phyloP scores from a whole-genome alignment of 2,888 invertebrate genomes.

The Aricia artaxerxes region DNA sequence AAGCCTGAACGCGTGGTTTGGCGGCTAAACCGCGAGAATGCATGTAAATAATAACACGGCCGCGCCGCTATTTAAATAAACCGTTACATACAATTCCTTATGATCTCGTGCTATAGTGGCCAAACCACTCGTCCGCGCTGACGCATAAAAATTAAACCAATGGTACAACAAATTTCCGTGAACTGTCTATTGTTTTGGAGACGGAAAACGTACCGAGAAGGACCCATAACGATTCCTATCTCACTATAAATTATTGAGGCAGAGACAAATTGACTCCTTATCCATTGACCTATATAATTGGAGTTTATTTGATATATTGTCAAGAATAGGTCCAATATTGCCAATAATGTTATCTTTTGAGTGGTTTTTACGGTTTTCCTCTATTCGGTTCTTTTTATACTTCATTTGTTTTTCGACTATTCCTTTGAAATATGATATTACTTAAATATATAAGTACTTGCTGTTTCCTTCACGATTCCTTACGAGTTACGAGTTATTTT shows the following conservation, averaged over 20 bases:
- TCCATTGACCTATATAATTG: constrained; percentile 34
- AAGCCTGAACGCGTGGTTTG: too few species aligned
- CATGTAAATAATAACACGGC: too few species aligned
- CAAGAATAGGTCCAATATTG: constrained; percentile 23
- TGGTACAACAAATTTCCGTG: not conserved
- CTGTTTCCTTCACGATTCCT: too few species aligned
- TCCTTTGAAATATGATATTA: not conserved
- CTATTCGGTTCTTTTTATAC: not conserved
- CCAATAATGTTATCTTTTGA: constrained; percentile 19
- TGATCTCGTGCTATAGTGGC: too few species aligned
- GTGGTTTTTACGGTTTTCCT: constrained; percentile 18
- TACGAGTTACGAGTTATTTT: too few species aligned
- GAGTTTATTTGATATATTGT: constrained; percentile 31
- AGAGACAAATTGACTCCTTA: constrained; percentile 34
- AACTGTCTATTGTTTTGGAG: constrained; percentile 21
- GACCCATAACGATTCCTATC: constrained; percentile 29
- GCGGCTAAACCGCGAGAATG: too few species aligned
- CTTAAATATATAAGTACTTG: too few species aligned
- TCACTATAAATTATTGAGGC: constrained; percentile 33
- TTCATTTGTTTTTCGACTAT: not conserved
- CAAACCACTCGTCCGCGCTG: too few species aligned
- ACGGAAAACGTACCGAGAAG: constrained; percentile 25
- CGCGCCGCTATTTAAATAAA: too few species aligned
- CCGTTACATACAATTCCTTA: too few species aligned
- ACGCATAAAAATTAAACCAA: too few species aligned